Conservation (phyloP, 2,888 invertebrate species). For the Thysanoteuthis rhombus region DNA sequence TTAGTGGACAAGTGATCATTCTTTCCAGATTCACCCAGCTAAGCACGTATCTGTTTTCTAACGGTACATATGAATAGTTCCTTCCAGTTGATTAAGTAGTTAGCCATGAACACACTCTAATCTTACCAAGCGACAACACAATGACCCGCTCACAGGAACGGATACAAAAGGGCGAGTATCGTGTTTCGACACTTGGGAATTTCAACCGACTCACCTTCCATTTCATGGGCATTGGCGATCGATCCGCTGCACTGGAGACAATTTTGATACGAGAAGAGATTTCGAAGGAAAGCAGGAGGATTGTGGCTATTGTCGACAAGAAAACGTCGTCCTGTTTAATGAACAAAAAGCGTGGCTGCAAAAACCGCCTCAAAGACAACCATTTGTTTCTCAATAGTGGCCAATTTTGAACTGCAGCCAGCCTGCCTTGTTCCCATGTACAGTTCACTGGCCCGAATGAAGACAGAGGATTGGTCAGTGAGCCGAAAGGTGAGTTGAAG, state of each 20-base stretch:
- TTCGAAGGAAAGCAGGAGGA: neutral
- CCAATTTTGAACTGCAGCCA: neutral
- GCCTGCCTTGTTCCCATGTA: neutral
- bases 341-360: neutral
- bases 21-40: neutral
- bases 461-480: constrained; percentile 1
- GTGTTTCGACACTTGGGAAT: neutral
- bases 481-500: neutral
- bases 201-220: neutral
- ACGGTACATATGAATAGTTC: neutral
- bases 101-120: neutral
- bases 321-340: neutral
- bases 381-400: neutral
- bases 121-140: neutral
- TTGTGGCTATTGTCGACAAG: neutral
- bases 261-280: neutral
- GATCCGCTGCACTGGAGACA: neutral
- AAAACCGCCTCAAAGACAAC: neutral
- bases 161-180: neutral
- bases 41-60: neutral
- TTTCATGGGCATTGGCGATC: neutral
- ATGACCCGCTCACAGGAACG: neutral
- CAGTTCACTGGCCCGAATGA: neutral
- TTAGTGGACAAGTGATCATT: neutral
- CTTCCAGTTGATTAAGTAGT: neutral